A percentile compares a stretch with the other conserved stretches of the same genome.
Conservation (phyloP, 2,888 invertebrate genomes). For the Spilarctia lutea region DNA sequence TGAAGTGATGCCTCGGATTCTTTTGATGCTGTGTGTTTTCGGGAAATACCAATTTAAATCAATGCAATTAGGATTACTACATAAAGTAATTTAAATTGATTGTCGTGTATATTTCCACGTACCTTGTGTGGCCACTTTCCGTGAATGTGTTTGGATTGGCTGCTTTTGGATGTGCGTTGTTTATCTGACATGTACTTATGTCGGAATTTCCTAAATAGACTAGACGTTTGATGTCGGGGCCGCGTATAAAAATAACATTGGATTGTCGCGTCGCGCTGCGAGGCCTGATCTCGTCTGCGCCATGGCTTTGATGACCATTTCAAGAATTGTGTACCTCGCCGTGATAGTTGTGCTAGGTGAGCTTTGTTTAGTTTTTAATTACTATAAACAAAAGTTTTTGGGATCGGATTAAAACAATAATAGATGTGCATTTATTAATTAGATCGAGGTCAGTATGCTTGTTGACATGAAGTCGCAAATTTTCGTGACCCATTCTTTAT, state of each 20-base stretch:
- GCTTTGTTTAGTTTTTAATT: conserved; percentile 39
- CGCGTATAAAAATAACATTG: conserved; percentile 84
- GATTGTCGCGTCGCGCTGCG: conserved; percentile 72
- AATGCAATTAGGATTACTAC: conserved; percentile 50
- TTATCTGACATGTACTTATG: conserved; percentile 76
- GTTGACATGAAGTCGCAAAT: conserved; percentile 10
- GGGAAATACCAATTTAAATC: conserved; percentile 62
- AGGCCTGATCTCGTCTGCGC: conserved; percentile 69
- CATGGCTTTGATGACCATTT: conserved; percentile 66
- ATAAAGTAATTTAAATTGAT: conserved; percentile 50
- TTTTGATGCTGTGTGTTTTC: conserved; percentile 55
- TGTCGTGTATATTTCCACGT: conserved; percentile 32
- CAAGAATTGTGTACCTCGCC: conserved; percentile 56
- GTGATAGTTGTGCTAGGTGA: conserved; percentile 70
- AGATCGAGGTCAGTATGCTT: not conserved
- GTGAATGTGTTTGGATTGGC: conserved; percentile 52
- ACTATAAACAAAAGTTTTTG: conserved; percentile 16
- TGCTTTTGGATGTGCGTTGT: conserved; percentile 75
- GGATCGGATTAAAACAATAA: not conserved
- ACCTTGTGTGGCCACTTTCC: conserved; percentile 37
- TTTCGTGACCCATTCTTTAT: conserved; percentile 9
- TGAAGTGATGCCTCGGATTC: conserved; percentile 43
- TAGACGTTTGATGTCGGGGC: conserved; percentile 83
- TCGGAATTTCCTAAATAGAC: conserved; percentile 82
- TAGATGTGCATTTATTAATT: not conserved